Percentiles rank a stretch among this genome's conserved stretches.
These are phyloP conservation scores for Rhadina sibilatrix DNA, from an alignment of 2,113 vertebrate genomes.

Conservation along the genomic window DNA sequence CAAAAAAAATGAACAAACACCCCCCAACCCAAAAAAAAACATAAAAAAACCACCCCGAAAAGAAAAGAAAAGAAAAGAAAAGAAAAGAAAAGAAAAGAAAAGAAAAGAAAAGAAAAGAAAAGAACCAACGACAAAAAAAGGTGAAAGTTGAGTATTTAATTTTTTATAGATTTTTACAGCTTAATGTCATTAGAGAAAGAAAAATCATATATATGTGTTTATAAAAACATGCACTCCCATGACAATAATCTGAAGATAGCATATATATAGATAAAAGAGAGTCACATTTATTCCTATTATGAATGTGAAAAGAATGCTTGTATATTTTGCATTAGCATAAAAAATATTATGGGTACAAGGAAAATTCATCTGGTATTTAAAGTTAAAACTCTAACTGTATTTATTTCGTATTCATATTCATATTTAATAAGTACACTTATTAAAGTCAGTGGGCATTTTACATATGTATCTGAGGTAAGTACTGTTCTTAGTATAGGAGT, in stretches of 20 bases:
- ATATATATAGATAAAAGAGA: background rate
- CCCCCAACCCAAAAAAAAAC: background rate
- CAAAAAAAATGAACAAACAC: background rate
- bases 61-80: background rate
- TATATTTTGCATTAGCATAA: background rate
- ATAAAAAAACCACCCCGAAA: accelerated
- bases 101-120: too few relatives aligned
- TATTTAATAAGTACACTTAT: background rate
- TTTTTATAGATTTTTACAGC: background rate
- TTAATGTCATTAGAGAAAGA: background rate
- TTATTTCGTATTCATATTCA: background rate
- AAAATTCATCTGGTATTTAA: background rate
- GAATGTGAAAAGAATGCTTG: background rate
- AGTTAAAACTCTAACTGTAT: background rate
- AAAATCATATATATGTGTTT: background rate
- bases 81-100: background rate
- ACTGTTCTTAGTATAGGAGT: background rate
- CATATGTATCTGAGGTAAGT: background rate
- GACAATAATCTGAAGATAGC: background rate
- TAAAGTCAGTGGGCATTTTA: background rate
- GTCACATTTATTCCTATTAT: background rate
- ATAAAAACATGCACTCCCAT: background rate
- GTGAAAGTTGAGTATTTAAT: background rate
- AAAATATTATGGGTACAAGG: background rate
- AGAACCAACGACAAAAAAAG: background rate